Conservation (phyloP, 2,797 vertebrate genomes). For the Anguilla anguilla region DNA sequence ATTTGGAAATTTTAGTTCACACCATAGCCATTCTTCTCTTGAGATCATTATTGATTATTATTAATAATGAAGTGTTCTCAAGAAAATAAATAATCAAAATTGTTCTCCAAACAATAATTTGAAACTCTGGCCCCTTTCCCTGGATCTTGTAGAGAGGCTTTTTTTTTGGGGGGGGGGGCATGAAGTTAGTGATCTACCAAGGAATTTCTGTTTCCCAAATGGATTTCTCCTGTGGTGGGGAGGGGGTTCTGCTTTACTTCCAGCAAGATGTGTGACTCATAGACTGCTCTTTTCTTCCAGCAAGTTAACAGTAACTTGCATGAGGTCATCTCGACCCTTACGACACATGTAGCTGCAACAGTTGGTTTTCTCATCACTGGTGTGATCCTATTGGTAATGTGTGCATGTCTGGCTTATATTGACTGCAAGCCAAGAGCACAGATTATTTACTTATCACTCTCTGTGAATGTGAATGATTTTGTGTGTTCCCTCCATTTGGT, state of each 20-base stretch:
- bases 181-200: background rate
- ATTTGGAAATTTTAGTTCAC: no score
- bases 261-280: background rate
- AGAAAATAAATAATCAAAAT: background rate
- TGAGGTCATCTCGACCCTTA: slow-evolving; percentile 3
- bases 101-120: background rate
- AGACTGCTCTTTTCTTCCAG: background rate
- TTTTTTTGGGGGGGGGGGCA: background rate
- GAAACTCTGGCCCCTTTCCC: background rate
- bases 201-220: slow-evolving; percentile 5
- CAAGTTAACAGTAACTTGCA: slow-evolving; percentile 14
- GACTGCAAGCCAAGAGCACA: background rate
- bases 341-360: background rate
- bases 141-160: background rate
- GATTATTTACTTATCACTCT: background rate
- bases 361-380: slow-evolving; percentile 13
- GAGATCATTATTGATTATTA: no score
- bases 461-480: background rate
- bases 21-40: no score
- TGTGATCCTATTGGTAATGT: background rate
- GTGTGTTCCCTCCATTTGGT: background rate
- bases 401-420: background rate
- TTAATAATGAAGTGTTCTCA: no score
- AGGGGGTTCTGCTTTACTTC: background rate
- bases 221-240: background rate